Conservation (phyloP, 1,140 invertebrate genomes). For the Rhynchophorus ferrugineus region DNA sequence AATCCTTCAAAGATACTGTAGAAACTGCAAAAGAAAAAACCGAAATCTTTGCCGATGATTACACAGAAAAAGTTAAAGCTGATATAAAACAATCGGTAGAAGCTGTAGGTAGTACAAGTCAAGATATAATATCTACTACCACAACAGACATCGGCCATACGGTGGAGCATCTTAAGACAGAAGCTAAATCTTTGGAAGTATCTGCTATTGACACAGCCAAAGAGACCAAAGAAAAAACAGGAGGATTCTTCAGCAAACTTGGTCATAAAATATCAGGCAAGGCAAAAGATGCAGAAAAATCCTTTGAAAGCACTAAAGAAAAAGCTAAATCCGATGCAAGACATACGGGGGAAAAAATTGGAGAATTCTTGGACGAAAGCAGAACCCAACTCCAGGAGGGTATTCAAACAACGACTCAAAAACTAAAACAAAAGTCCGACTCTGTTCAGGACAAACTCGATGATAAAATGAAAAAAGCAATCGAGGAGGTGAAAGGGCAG, state of each 20-base stretch:
- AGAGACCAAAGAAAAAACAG: background rate
- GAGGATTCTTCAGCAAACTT: conserved; percentile 1
- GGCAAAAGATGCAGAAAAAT: background rate
- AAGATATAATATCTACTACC: too few relatives aligned
- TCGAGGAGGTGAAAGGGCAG: too few relatives aligned
- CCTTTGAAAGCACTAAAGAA: background rate
- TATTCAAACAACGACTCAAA: background rate
- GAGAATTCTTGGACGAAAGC: background rate
- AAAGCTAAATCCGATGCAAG: background rate
- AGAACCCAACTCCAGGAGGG: background rate
- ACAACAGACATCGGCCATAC: too few relatives aligned
- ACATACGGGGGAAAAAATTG: background rate
- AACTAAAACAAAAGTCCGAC: too few relatives aligned
- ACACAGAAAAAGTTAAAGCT: conserved; percentile 1
- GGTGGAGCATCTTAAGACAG: too few relatives aligned
- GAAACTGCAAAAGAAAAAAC: background rate
- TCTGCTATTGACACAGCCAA: background rate
- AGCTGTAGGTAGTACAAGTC: too few relatives aligned
- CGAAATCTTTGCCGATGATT: background rate
- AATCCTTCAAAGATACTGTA: conserved; percentile 7
- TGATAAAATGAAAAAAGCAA: too few relatives aligned
- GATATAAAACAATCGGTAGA: background rate
- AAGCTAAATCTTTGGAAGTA: too few relatives aligned
- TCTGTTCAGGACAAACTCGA: too few relatives aligned
- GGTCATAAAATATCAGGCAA: background rate